phyloP scores from a whole-genome alignment of 1,140 invertebrate species.

The Acromyrmex charruanus region DNA sequence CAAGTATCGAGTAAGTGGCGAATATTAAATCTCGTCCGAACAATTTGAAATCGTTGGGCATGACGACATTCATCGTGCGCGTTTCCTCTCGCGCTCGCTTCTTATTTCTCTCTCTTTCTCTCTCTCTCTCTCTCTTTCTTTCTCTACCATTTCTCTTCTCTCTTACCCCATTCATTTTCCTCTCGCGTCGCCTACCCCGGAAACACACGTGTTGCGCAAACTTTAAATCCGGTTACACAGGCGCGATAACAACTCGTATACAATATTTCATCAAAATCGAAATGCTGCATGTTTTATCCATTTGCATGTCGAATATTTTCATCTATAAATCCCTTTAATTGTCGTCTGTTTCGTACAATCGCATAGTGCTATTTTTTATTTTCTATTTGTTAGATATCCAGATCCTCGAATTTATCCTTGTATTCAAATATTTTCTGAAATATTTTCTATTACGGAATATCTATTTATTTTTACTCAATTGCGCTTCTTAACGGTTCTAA shows the following conservation, averaged over 20 bases:
- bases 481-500: background rate
- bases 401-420: background rate
- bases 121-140: conserved; percentile 8
- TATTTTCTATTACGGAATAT: background rate
- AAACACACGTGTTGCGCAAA: conserved; percentile 67
- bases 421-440: background rate
- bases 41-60: conserved; percentile 55
- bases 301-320: conserved; percentile 11
- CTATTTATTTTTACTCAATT: conserved; percentile 34
- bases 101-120: conserved; percentile 6
- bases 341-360: background rate
- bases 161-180: conserved; percentile 47
- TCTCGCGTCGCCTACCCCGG: conserved; percentile 69
- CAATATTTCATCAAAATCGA: conserved; percentile 65
- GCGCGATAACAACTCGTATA: conserved; percentile 50
- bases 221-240: conserved; percentile 61
- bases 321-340: conserved; percentile 5
- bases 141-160: conserved; percentile 21
- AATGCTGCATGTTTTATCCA: conserved; percentile 68
- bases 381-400: background rate
- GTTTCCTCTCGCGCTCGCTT: background rate
- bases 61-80: conserved; percentile 30
- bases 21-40: conserved; percentile 47
- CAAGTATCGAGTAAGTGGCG: conserved; percentile 53
- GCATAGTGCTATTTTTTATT: background rate